Evolutionary conservation across 53 echinoderm and acorn worm species (phyloP).

Genomic region (Pentamera pediparva): DNA sequence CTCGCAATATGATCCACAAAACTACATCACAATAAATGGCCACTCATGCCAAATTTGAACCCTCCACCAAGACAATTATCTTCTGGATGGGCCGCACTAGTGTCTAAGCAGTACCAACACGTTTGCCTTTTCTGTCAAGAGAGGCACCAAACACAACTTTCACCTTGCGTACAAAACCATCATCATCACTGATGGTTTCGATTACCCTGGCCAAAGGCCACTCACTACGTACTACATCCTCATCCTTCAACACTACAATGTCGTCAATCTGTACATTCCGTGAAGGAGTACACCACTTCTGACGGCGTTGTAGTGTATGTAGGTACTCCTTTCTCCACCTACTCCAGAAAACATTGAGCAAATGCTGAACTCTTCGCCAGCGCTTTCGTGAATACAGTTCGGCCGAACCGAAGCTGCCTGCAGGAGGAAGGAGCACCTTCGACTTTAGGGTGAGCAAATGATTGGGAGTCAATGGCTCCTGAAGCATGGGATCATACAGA

Average conservation of each 20-base stretch:
- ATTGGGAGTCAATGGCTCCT: neutral
- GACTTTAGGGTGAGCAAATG: neutral
- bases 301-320: neutral
- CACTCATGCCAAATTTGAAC: neutral
- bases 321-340: conserved; percentile 32
- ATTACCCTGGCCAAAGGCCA: neutral
- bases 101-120: neutral
- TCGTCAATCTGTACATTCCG: conserved; percentile 17
- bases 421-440: conserved; percentile 8
- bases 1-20: neutral
- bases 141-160: neutral
- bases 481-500: neutral
- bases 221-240: neutral
- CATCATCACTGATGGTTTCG: neutral
- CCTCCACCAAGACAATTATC: neutral
- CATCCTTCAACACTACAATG: conserved; percentile 13
- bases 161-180: neutral
- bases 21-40: neutral
- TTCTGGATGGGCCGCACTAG: conserved; percentile 10
- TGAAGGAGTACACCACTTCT: conserved; percentile 3
- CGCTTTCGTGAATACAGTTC: neutral
- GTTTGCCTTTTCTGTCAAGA: neutral
- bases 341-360: conserved; percentile 20
- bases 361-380: neutral
- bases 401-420: neutral